Base-by-base conservation (phyloP, 2,888 invertebrate genomes). In the Marronus borbonicus region DNA sequence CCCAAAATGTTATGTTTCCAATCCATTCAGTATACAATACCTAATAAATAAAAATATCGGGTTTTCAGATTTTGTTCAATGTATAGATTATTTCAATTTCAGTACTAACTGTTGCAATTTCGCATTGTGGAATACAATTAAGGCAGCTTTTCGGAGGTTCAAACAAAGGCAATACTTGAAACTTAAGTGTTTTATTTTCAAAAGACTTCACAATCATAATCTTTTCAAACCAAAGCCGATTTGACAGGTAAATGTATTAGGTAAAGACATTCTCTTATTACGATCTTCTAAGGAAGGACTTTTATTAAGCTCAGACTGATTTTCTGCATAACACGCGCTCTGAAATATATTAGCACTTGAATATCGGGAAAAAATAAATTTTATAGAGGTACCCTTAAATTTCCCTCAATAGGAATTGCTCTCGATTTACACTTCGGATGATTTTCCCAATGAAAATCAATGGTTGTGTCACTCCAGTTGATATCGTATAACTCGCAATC, bases 391-490 rank as follows among this genome's bases (percentile, higher is more conserved):
- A 86, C 87, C 80, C 85, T 84, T 81, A 87, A 81, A 78, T 85
- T 85, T 17, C 86, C 87, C 78, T 85, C 87, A 5, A 91, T 85
- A 66, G 82, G 80, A 17, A 85, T 79, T 12, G 87, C 87, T 17
- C 83, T 81, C 3, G 81, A 76, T 64, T 76, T 72, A 44, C 84
- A 80, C 64, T 83, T 77, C 1, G 84, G 82, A n/a, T 90, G 86
- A 81, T 90, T 89, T 49, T 90, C 90, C 92, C 92, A 92, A 83
- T 90, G 90, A 84, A 90, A 92, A 82, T 92, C 90, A 75, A 91
- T 89, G 0, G 88, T 88, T 0, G 87, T 83, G 65, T 91, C 91
- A 77, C 90, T 91, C 92, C 92, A 92, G 84, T 91, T 90, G 0
- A 89, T 88, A 8, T 81, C 84, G 69, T 84, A 86, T 14, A 92